Percentiles rank a stretch among this genome's conserved stretches.
Evolutionary conservation across 1,140 invertebrate genomes (phyloP).

Genomic region (Aricia agestis): DNA sequence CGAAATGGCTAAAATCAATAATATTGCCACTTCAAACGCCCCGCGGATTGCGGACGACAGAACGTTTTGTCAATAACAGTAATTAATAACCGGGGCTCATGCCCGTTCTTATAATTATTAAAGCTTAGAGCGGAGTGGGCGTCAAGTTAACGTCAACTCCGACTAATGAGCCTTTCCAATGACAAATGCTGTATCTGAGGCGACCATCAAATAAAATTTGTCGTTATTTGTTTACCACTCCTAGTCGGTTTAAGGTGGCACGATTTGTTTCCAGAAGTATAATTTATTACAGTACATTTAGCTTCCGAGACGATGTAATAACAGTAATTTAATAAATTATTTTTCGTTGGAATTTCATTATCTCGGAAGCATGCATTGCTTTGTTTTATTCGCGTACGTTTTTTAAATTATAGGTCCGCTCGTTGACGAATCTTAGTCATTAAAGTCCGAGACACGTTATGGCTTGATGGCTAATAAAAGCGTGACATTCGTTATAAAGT

Average conservation of each 20-base stretch:
- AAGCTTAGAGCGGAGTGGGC: slow-evolving; percentile 59
- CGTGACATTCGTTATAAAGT: background rate
- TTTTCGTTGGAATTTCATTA: background rate
- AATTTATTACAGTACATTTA: slow-evolving; percentile 16
- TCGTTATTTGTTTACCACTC: slow-evolving; percentile 28
- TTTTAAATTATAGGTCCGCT: background rate
- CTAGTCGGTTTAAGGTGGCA: slow-evolving; percentile 20
- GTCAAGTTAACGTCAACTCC: slow-evolving; percentile 69
- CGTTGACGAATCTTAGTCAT: background rate
- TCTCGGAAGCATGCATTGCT: background rate
- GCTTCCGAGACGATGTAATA: slow-evolving; percentile 1
- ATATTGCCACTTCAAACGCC: slow-evolving; percentile 49
- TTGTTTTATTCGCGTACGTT: slow-evolving; percentile 1
- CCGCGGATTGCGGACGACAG: slow-evolving; percentile 43
- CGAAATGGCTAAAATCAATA: slow-evolving; percentile 47
- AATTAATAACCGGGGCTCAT: slow-evolving; percentile 62
- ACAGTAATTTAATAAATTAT: slow-evolving; percentile 7
- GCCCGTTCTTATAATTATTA: slow-evolving; percentile 66
- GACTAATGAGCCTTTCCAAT: slow-evolving; percentile 67
- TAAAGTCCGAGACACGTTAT: background rate
- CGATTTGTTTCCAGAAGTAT: slow-evolving; percentile 15
- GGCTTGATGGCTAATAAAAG: background rate
- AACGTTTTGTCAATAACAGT: slow-evolving; percentile 67
- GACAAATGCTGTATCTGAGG: slow-evolving; percentile 66
- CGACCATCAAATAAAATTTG: slow-evolving; percentile 43